Conservation (phyloP, 2,113 vertebrate species). For the Scytalopus superciliaris region DNA sequence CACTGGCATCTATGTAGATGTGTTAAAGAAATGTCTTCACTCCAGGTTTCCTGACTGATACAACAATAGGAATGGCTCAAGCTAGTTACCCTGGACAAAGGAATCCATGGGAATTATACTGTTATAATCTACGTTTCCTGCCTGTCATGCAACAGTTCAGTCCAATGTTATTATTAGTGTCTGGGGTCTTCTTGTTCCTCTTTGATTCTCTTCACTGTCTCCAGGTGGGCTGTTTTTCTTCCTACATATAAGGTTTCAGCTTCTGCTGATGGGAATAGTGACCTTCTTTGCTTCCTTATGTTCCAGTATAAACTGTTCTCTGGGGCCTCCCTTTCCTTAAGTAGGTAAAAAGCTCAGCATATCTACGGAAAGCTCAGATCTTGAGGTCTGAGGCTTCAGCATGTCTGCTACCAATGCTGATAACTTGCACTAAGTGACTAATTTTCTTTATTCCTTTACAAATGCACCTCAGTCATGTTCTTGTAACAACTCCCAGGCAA, state of each 20-base stretch:
- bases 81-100: not conserved
- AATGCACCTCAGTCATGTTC: not conserved
- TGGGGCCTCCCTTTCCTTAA: not conserved
- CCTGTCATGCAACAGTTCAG: not conserved
- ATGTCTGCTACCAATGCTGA: not conserved
- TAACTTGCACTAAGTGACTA: not conserved
- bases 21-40: not conserved
- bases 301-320: not conserved
- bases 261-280: not conserved
- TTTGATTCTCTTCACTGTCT: not conserved
- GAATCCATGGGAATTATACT: not conserved
- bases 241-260: not conserved
- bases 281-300: not conserved
- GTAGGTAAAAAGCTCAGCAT: not conserved
- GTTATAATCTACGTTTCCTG: not conserved
- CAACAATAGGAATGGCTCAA: not conserved
- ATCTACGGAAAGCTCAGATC: not conserved
- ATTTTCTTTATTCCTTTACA: not conserved
- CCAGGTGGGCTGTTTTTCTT: not conserved
- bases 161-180: not conserved
- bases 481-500: not conserved
- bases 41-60: not conserved
- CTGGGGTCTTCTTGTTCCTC: not conserved
- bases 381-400: not conserved
- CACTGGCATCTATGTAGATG: not conserved